A percentile compares a stretch with the other conserved stretches of the same genome.
Conservation (phyloP, 2,888 invertebrate genomes). For the Sturmia bella region DNA sequence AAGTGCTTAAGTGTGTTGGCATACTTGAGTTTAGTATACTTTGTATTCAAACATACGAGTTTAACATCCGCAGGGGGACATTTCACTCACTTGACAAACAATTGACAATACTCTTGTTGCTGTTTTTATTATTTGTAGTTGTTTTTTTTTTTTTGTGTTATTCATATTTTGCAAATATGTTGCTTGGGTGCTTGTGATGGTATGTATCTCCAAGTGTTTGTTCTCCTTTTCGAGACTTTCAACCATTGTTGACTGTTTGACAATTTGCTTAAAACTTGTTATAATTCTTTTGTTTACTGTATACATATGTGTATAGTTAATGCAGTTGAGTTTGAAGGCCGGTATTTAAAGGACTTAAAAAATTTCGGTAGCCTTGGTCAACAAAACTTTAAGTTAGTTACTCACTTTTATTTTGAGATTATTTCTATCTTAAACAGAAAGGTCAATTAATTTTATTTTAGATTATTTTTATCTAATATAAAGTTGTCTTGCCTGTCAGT, state of each 20-base stretch:
- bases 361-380: not conserved
- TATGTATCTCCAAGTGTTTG: slow-evolving; percentile 9
- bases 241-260: slow-evolving; percentile 55
- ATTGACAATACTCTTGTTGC: slow-evolving; percentile 49
- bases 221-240: slow-evolving; percentile 27
- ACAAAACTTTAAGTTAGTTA: too few species aligned
- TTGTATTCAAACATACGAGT: slow-evolving; percentile 37
- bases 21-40: slow-evolving; percentile 45
- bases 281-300: not conserved
- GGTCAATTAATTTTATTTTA: too few species aligned
- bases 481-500: too few species aligned
- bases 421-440: too few species aligned
- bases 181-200: not conserved
- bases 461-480: too few species aligned
- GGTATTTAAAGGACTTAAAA: too few species aligned
- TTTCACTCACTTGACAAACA: slow-evolving; percentile 66
- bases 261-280: slow-evolving; percentile 53
- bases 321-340: not conserved
- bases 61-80: slow-evolving; percentile 65
- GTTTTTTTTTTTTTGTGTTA: slow-evolving; percentile 1
- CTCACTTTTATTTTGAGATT: too few species aligned
- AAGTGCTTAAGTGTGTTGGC: slow-evolving; percentile 32
- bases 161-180: slow-evolving; percentile 18
- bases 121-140: too few species aligned
- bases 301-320: not conserved